These are phyloP conservation scores for Panopea generosa DNA, from an alignment of 2,888 invertebrate species.

Conservation along the genomic window DNA sequence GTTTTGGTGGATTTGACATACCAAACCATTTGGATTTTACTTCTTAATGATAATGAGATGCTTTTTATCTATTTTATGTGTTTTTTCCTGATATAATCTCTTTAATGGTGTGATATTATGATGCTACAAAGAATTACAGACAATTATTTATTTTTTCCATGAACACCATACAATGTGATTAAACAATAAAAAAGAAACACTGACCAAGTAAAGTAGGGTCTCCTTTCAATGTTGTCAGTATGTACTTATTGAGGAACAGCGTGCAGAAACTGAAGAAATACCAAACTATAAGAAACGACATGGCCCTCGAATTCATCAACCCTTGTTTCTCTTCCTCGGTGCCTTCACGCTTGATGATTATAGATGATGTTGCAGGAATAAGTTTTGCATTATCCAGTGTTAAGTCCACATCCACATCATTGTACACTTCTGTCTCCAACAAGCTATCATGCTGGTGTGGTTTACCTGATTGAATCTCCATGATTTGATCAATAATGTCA, in stretches of 20 bases:
- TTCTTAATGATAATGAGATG: too few relatives aligned
- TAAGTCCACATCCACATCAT: slow-evolving; percentile 46
- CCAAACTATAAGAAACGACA: slow-evolving; percentile 87
- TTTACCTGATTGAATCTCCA: too few relatives aligned
- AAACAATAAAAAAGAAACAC: too few relatives aligned
- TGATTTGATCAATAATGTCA: too few relatives aligned
- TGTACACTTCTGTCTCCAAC: too few relatives aligned
- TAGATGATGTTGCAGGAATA: slow-evolving; percentile 54
- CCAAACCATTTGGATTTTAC: too few relatives aligned
- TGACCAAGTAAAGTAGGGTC: slow-evolving; percentile 91
- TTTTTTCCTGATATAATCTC: too few relatives aligned
- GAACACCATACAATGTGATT: too few relatives aligned
- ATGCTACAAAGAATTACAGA: background rate
- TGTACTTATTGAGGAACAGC: slow-evolving; percentile 92
- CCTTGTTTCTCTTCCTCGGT: slow-evolving; percentile 75
- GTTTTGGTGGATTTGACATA: too few relatives aligned
- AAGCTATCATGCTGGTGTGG: too few relatives aligned
- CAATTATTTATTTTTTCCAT: background rate
- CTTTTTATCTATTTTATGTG: too few relatives aligned
- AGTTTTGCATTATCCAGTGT: slow-evolving; percentile 60
- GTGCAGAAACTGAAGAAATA: slow-evolving; percentile 92
- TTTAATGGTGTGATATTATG: too few relatives aligned
- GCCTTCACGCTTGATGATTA: slow-evolving; percentile 36
- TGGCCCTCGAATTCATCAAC: slow-evolving; percentile 76
- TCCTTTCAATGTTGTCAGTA: slow-evolving; percentile 90